A percentile compares a stretch with the other conserved stretches of the same genome.
These are phyloP conservation scores for Resseliella maxima DNA, from an alignment of 2,888 invertebrate species.

Conservation along the genomic window DNA sequence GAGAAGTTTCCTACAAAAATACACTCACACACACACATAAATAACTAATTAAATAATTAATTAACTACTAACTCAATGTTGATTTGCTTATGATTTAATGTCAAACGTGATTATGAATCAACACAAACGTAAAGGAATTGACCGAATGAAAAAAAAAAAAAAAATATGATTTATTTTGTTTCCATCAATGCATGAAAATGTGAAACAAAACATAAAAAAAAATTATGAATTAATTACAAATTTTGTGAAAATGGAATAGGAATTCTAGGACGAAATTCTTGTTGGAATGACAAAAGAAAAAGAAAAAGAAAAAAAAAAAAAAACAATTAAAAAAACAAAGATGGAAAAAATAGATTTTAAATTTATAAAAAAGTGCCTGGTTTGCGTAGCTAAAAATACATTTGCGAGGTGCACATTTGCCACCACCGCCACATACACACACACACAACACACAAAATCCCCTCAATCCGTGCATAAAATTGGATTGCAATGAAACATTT, in stretches of 20 bases:
- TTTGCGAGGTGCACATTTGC: slow-evolving; percentile 41
- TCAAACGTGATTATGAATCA: neutral
- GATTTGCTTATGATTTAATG: slow-evolving; percentile 17
- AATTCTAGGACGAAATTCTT: neutral
- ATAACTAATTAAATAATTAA: neutral
- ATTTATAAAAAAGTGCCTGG: slow-evolving; percentile 55
- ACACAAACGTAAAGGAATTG: neutral
- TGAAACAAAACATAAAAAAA: neutral
- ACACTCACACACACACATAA: neutral
- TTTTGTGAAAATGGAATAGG: slow-evolving; percentile 1
- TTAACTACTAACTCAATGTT: neutral
- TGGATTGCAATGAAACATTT: neutral
- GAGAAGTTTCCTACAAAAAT: neutral
- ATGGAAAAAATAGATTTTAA: neutral
- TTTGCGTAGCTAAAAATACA: slow-evolving; percentile 55
- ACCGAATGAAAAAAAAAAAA: neutral
- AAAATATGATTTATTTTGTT: slow-evolving; percentile 1
- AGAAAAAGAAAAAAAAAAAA: neutral
- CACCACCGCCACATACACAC: too few relatives aligned
- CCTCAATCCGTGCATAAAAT: neutral
- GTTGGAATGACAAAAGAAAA: neutral
- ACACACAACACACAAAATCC: too few relatives aligned
- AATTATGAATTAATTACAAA: neutral
- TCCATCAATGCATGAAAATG: neutral
- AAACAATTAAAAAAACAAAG: slow-evolving; percentile 50